Base-by-base conservation (phyloP, 1,140 invertebrate genomes). In the Brevipalpus yothersi region DNA sequence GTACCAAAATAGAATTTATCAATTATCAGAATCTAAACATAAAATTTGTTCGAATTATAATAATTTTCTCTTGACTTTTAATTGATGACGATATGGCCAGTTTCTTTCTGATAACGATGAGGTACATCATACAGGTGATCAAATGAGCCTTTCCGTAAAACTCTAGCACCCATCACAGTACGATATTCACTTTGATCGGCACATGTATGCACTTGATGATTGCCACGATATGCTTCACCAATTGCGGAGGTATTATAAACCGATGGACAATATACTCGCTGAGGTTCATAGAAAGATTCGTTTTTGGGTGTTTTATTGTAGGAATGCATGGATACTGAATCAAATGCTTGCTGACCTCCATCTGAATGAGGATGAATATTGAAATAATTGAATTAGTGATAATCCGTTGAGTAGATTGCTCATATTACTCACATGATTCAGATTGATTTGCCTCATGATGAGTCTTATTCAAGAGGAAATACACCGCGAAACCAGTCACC, bases 401-500 rank as follows among this genome's bases (percentile, higher is more conserved):
- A n/a, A n/a, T n/a, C n/a, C n/a, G n/a, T n/a, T n/a, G n/a, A n/a
- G 43, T 45, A 45, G 43, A 58, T 58, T 59, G 7, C 7, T 45
- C 21, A 15, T 41, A 4, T n/a, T 9, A 60, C 57, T 58, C 41
- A 62, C 61, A 62, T 19, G 23, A 42, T 13, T 62, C 61, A 39
- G 23, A 42, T 42, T 43, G 39, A 8, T 17, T 8, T n/a, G n/a
- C 8, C 3, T 53, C 53, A 12, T 55, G 23, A 43, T 56, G 58
- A 17, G 51, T 21, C 45, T 53, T 19, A 9, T 40, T 11, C 3
- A 64, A 61, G 15, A 66, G 49, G 4, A 66, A 63, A 19, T 66
- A 63, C 39, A 60, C 56, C 0, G 65, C 59, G 9, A 65, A 65
- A 15, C 59, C 58, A 11, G 59, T 61, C 17, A 66, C 64, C 2